Conservation (phyloP, 2,113 vertebrate genomes). For the Nicator chloris region DNA sequence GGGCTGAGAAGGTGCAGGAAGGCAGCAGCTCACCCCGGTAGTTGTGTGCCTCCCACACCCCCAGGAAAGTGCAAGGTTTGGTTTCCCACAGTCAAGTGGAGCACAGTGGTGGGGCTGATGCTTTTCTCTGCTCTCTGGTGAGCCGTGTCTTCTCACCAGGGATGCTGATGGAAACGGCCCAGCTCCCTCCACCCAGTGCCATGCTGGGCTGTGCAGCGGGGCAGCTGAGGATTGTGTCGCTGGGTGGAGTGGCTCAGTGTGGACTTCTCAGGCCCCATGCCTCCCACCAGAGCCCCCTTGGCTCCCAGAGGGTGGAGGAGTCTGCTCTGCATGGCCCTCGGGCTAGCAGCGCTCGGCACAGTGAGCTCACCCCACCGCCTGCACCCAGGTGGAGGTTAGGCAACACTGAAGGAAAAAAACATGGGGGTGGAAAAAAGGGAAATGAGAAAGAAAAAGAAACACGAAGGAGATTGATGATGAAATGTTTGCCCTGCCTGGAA, state of each 20-base stretch:
- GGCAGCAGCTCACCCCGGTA: background rate
- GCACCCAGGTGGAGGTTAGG: background rate
- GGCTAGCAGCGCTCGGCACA: background rate
- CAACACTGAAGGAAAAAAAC: constrained; percentile 3
- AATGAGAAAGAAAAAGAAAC: constrained; percentile 46
- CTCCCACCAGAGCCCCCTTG: background rate
- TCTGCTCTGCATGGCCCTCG: background rate
- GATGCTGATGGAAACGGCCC: background rate
- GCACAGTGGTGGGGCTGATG: background rate
- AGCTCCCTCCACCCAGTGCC: background rate
- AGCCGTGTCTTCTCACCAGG: background rate
- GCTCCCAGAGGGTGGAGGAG: background rate
- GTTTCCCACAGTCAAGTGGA: background rate
- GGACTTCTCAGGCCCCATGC: rapidly evolving
- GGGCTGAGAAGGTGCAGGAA: background rate
- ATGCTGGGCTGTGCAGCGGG: rapidly evolving
- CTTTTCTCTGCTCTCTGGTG: background rate
- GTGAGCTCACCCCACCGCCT: background rate
- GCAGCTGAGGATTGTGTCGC: background rate
- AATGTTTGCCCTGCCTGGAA: background rate
- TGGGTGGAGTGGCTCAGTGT: background rate
- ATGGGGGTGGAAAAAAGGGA: background rate
- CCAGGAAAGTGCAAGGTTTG: background rate
- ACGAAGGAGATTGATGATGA: background rate
- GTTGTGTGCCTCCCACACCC: background rate